Evolutionary conservation across 2,113 vertebrate genomes (phyloP), one percentile per base, ranked within the genome.

Genomic region (Stigmatopora argus): DNA sequence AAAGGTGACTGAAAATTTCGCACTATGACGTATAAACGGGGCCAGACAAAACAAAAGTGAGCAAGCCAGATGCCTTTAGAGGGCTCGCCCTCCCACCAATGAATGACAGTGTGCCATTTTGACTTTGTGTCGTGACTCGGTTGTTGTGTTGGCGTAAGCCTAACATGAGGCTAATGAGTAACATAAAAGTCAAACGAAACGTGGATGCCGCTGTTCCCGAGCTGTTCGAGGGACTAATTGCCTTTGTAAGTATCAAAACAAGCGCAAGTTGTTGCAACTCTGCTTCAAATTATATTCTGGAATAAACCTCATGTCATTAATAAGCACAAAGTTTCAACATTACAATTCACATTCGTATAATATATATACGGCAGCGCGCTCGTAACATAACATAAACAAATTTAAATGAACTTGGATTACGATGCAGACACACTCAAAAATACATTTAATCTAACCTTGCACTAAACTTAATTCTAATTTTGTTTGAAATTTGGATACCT

Each of bases 131-230:
- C 94, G 94, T 96, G 94, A 93, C 93, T 93, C 93, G 94, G 90
- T 94, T 95, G 94, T 93, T 94, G 91, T 96, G 93, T 94, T 94
- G 93, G 94, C 94, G 94, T 92, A 93, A 93, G 93, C 94, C 92
- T 93, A 90, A 93, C 92, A 92, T 15, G 74, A 93, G 93, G 94
- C 95, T 92, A 90, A 93, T 93, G 93, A 94, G 91, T 93, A 94
- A 92, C 93, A 94, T 86, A 81, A 87, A 89, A 56, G 92, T 92
- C 94, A 92, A 89, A 31, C 26, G 26, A 31, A 88, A 83, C 53
- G 88, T 72, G 93, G 95, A 90, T 91, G 93, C 94, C 81, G 89
- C 92, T 93, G 94, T 94, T 91, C 92, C 93, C 93, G 89, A 95
- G 92, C 92, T 94, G 94, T 92, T 93, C 93, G 92, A 92, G 92